These are phyloP conservation scores for Thaleichthys pacificus DNA, from an alignment of 2,797 vertebrate species.

Conservation along the genomic window DNA sequence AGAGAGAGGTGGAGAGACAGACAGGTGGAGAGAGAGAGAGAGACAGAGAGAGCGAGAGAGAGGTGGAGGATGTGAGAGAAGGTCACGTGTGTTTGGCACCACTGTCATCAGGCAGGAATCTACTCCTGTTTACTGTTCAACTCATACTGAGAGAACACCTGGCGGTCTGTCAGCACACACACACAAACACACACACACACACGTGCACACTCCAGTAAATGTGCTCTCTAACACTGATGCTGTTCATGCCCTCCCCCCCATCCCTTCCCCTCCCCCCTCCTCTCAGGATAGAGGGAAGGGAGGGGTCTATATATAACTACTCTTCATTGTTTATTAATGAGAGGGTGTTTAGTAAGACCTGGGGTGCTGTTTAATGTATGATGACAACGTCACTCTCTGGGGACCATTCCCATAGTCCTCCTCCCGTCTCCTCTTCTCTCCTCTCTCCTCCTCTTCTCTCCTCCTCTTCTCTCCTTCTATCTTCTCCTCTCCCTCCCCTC, in stretches of 20 bases:
- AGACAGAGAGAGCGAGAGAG: slow-evolving; percentile 27
- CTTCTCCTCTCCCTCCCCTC: background rate
- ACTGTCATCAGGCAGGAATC: slow-evolving; percentile 59
- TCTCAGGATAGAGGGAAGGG: slow-evolving; percentile 25
- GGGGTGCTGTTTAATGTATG: slow-evolving; percentile 78
- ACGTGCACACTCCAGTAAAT: slow-evolving; percentile 12
- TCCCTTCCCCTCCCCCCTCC: slow-evolving; percentile 7
- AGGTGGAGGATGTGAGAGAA: slow-evolving; percentile 45
- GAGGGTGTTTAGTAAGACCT: slow-evolving; percentile 76
- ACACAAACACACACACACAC: slow-evolving; percentile 15
- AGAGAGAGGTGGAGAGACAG: slow-evolving; percentile 39
- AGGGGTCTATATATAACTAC: slow-evolving; percentile 70
- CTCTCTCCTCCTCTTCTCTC: no score
- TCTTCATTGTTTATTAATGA: slow-evolving; percentile 76
- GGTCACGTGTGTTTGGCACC: slow-evolving; percentile 66
- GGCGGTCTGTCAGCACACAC: slow-evolving; percentile 70
- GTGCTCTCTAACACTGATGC: background rate
- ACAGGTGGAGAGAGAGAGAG: slow-evolving; percentile 22
- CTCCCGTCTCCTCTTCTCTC: background rate
- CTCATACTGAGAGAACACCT: slow-evolving; percentile 70
- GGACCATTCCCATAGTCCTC: slow-evolving; percentile 34
- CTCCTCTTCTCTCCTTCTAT: background rate
- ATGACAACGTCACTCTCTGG: slow-evolving; percentile 70
- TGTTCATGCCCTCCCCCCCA: background rate
- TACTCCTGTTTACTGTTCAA: slow-evolving; percentile 68